phyloP scores from a whole-genome alignment of 2,113 vertebrate species.

The Toxostoma redivivum region DNA sequence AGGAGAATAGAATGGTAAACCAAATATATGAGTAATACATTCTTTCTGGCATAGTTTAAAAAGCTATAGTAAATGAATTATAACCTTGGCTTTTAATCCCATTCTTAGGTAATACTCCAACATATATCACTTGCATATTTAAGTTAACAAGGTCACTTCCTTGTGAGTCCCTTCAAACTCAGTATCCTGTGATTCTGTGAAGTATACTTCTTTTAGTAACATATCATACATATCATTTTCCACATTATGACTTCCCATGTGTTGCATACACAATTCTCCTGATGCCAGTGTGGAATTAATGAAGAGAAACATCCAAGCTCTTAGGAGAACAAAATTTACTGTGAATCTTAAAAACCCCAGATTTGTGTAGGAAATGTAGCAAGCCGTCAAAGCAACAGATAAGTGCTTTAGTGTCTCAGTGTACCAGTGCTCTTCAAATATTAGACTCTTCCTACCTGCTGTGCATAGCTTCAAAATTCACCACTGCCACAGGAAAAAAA shows the following conservation, averaged over 20 bases:
- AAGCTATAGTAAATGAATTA: background rate
- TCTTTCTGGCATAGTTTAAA: background rate
- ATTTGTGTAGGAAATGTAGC: background rate
- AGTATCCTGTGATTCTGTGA: background rate
- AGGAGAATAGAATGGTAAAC: background rate
- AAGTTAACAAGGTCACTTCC: background rate
- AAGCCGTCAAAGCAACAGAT: background rate
- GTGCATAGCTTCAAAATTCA: conserved; percentile 22
- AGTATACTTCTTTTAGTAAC: background rate
- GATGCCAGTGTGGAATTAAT: background rate
- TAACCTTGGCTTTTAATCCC: background rate
- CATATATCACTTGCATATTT: background rate
- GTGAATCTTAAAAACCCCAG: background rate
- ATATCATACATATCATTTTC: background rate
- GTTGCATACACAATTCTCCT: background rate
- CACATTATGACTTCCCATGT: background rate
- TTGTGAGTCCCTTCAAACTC: background rate
- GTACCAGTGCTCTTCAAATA: background rate
- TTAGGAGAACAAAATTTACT: background rate
- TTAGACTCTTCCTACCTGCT: conserved; percentile 17
- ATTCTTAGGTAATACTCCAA: background rate
- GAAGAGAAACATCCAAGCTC: background rate
- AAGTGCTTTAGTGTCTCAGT: background rate
- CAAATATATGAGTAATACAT: background rate
- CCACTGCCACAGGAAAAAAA: background rate